Evolutionary conservation across 2,888 invertebrate genomes (phyloP), one percentile per base, ranked within the genome.

Genomic region (Cerastis leucographa): DNA sequence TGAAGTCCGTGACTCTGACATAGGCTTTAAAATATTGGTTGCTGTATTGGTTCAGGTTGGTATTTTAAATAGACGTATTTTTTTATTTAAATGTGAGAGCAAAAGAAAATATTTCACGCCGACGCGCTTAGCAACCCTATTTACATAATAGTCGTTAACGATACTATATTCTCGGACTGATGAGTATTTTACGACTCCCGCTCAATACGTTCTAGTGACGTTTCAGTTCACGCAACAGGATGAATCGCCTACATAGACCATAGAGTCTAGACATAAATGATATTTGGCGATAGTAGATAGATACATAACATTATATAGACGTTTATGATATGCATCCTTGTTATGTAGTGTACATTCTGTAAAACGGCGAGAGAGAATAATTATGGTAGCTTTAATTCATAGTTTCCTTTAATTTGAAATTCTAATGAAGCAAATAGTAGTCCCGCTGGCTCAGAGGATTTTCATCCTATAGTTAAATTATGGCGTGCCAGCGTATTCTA

Each of bases 171-270:
- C 54, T 64, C 25, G 56, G 35, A 61, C 59, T 82, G 71, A 78
- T 80, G 76, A 78, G 72, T 75, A 76, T 76, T 80, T 86, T 83
- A 87, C 71, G 78, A 80, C 46, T 75, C 65, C 71, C 67, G 67
- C 46, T 78, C 73, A 78, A 76, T 86, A 86, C 54, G 54, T 67
- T 44, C 54, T 61, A 71, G 49, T 80, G 74, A 74, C 67, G 71
- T 78, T 56, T 22, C 68, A 74, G 35, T 68, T 67, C 62, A 65
- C 71, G 67, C 84, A 49, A 62, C 44, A 61, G 64, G 22, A 71
- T 46, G 54, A 77, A 61, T 76, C 54, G 69, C 25, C 42, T 44
- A 68, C 59, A 44, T 65, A n/a, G 1, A 54, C 22, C 25, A 42
- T 25, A 49, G 14, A 66, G 44, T 7, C 46, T 81, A 51, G 22